Percentiles rank a stretch among this genome's conserved stretches.
Evolutionary conservation across 1,140 invertebrate species (phyloP).

Genomic region (Limonius californicus): DNA sequence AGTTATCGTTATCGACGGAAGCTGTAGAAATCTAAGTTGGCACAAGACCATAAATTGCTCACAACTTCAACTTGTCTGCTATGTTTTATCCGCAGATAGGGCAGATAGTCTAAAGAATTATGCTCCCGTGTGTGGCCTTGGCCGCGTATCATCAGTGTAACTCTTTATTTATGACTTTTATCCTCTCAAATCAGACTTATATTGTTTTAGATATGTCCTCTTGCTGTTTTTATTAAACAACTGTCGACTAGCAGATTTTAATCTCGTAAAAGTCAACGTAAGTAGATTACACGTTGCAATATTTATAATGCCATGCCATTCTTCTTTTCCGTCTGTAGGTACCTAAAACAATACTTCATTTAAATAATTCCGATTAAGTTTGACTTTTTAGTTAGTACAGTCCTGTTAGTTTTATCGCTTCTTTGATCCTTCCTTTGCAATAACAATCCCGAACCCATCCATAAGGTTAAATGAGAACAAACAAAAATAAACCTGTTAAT

Average conservation of each 20-base stretch:
- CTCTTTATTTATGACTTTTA: constrained; percentile 30
- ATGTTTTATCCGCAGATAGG: constrained; percentile 30
- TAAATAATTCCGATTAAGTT: neutral
- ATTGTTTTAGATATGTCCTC: constrained; percentile 14
- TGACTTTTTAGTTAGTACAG: too few species aligned
- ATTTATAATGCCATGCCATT: neutral
- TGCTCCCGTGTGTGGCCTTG: constrained; percentile 29
- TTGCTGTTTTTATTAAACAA: constrained; percentile 7
- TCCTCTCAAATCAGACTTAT: constrained; percentile 30
- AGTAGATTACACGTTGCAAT: constrained; percentile 6
- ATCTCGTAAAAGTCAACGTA: constrained; percentile 4
- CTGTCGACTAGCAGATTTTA: constrained; percentile 12
- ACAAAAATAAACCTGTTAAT: neutral
- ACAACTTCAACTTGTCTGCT: constrained; percentile 23
- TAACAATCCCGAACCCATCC: neutral
- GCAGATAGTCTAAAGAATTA: constrained; percentile 29
- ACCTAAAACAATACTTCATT: constrained; percentile 10
- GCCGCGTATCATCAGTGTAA: constrained; percentile 24
- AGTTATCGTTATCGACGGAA: constrained; percentile 3
- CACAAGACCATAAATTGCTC: constrained; percentile 28
- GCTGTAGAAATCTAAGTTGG: constrained; percentile 19
- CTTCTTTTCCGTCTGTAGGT: neutral
- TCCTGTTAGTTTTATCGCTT: too few species aligned
- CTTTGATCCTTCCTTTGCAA: neutral
- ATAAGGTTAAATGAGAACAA: neutral